phyloP scores from a whole-genome alignment of 2,113 vertebrate genomes.

The Tricholaema leucomelas region DNA sequence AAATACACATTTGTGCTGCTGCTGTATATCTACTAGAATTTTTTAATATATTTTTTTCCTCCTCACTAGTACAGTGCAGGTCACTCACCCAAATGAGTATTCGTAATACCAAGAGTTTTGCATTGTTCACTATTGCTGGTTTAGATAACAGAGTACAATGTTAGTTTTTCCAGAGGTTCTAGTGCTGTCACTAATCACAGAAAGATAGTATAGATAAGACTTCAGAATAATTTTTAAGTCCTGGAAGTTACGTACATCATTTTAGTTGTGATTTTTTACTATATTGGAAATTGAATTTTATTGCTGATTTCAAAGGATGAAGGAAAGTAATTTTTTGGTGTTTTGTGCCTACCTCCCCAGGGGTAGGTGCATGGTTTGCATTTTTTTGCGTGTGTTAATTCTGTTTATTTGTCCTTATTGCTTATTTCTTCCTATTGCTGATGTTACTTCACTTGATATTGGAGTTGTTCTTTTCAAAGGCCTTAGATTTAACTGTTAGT shows the following conservation, averaged over 20 bases:
- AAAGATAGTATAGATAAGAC: background rate
- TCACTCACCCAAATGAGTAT: background rate
- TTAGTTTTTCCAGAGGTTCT: background rate
- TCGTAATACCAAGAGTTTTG: background rate
- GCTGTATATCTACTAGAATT: background rate
- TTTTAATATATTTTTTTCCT: background rate
- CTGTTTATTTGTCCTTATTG: background rate
- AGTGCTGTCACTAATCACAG: background rate
- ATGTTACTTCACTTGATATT: background rate
- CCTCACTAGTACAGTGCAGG: background rate
- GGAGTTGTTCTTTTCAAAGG: background rate
- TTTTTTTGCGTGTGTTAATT: background rate
- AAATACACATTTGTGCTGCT: background rate
- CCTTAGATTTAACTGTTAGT: background rate
- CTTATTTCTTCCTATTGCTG: background rate
- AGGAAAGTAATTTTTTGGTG: background rate
- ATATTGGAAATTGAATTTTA: background rate
- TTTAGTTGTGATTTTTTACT: conserved; percentile 4
- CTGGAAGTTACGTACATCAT: background rate
- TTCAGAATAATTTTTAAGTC: background rate
- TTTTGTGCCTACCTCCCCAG: background rate
- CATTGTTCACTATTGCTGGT: background rate
- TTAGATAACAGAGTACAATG: background rate
- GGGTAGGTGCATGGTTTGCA: background rate
- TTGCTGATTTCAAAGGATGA: background rate